Base-by-base conservation (phyloP, 2,888 invertebrate genomes). In the Bellardia pandia region DNA sequence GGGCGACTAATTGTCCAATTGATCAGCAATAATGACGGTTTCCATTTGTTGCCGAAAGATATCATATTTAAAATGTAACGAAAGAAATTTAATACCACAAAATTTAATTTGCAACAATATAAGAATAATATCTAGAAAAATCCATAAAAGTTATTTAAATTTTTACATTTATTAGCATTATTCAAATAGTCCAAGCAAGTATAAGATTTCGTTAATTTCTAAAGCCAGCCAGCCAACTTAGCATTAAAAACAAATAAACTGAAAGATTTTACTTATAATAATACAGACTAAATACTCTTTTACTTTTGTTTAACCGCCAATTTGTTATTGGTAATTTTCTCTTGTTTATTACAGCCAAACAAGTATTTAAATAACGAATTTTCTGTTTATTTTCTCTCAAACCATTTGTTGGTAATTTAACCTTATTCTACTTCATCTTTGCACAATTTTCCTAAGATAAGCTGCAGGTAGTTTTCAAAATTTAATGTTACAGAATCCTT, bases 231-330 rank as follows among this genome's bases (percentile, higher is more conserved):
- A 53, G 6, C 53, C 53, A 48, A n/a, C 51, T 14, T 51, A 51
- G 51, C 13, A 45, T 45, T 45, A 11, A 45, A 13, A 58, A 13
- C 13, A 33, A 33, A 60, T 33, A 30, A 58, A 58, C 33, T 60
- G 40, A 72, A 71, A 14, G n/a, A 53, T 5, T 51, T 5, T 37
- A 6, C 37, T 71, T 33, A 7, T 23, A 9, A 51, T 37, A 53
- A 53, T n/a, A 14, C 40, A 45, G 0, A 45, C 45, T 45, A 45
- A 45, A 45, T 37, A 16, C 37, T 1, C 33, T 64, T 71, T 77
- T 83, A 68, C 40, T 77, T 77, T 66, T 72, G 33, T 72, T 83
- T 56, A 60, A 56, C 83, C 71, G 42, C 56, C 83, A 84, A 71
- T 83, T 83, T 71, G 76, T 77, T 51, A 42, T 62, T 69, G 33